These are phyloP conservation scores for Ectobius pallidus DNA, from an alignment of 2,888 invertebrate genomes.

Conservation along the genomic window DNA sequence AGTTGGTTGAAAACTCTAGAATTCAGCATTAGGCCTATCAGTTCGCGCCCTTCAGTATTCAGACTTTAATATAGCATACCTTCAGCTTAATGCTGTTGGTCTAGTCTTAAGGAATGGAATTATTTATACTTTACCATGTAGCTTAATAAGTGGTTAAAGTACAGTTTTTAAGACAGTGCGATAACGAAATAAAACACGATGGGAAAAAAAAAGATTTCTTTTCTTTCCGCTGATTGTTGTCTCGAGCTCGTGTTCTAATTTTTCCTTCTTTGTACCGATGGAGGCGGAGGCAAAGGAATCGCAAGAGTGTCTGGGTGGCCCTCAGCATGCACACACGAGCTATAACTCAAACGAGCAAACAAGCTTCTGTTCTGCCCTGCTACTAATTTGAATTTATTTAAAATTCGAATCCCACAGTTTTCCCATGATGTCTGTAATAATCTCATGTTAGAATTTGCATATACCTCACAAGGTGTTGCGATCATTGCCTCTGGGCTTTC, in stretches of 20 bases:
- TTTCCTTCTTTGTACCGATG: too few species aligned
- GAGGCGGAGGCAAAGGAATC: neutral
- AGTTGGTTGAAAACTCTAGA: too few species aligned
- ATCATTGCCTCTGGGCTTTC: neutral
- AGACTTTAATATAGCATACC: too few species aligned
- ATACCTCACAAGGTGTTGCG: constrained; percentile 29
- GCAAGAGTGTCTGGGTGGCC: constrained; percentile 11
- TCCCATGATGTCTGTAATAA: constrained; percentile 27
- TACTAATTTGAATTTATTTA: constrained; percentile 31
- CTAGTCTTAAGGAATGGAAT: too few species aligned
- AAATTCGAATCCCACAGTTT: constrained; percentile 11
- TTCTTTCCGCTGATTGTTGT: neutral
- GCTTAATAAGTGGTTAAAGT: too few species aligned
- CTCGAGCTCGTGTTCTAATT: too few species aligned
- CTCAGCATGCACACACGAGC: neutral
- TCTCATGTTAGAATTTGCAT: constrained; percentile 10
- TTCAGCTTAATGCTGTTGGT: too few species aligned
- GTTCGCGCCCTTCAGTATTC: too few species aligned
- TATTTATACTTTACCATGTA: too few species aligned
- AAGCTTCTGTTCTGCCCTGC: constrained; percentile 10
- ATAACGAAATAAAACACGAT: neutral
- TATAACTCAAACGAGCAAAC: constrained; percentile 20
- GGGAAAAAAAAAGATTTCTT: neutral
- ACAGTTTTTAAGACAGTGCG: too few species aligned
- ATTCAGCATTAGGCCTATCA: too few species aligned